Base-by-base conservation (phyloP, 1,140 invertebrate genomes). In the Caenorhabditis inopinata region DNA sequence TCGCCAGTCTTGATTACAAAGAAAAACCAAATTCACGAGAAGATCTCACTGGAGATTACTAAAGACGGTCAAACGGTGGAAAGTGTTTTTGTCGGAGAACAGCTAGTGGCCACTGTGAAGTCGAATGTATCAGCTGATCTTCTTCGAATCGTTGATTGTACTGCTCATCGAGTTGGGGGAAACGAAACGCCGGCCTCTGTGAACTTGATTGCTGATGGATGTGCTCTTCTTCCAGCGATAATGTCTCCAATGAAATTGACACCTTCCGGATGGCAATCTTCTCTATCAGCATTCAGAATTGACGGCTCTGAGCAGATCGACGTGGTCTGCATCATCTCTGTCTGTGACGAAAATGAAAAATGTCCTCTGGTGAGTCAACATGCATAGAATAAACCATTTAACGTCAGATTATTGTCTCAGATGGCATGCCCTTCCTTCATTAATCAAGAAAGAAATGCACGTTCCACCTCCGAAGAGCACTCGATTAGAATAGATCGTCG, bases 301-400 rank as follows among this genome's bases (percentile, higher is more conserved):
- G 79, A 80, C 32, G 79, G 68, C n/a, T 49, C 62, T 27, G 48
- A 75, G 45, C 79, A 80, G 16, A 73, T 80, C 9, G 79, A 80
- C 25, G 73, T 80, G 18, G 79, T 73, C 2, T 80, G 73, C 48
- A 51, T 80, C 4, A 73, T 80, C 14, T 38, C 68, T 5, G 35
- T 80, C 14, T 80, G 79, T 46, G 32, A 68, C n/a, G 58, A 68
- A 11, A 42, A 68, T 21, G 35, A 48, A 38, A 49, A 51, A 2
- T 51, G 46, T 76, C 45, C 48, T 21, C 48, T 42, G 25, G 48
- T 38, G 25, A 51, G 48, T 76, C 21, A n/a, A n/a, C n/a, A 49
- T 25, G 12, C 14, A 35, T 16, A 18, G 51, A 29, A 35, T 49
- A 27, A 46, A 73, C 45, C 25, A 47, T 51, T 25, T n/a, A 25